Evolutionary conservation across 2,888 invertebrate species (phyloP).

Genomic region (Callyntrura guangdongensis): DNA sequence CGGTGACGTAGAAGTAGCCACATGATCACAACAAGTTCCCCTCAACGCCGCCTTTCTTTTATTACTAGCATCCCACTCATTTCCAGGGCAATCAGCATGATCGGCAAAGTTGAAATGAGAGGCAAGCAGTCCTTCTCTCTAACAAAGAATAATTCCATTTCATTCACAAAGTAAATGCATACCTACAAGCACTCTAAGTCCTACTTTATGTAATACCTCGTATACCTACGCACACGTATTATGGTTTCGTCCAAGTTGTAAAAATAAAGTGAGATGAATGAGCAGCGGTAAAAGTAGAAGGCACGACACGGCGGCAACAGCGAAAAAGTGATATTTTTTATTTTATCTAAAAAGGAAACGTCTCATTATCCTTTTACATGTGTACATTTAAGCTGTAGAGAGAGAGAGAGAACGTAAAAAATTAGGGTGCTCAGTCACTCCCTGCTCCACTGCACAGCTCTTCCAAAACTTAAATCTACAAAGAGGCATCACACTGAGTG

Average conservation of each 20-base stretch:
- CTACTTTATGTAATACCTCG: background rate
- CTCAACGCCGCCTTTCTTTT: background rate
- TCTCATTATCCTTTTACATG: slow-evolving; percentile 79
- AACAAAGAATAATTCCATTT: background rate
- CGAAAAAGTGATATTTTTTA: slow-evolving; percentile 69
- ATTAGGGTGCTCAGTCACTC: slow-evolving; percentile 69
- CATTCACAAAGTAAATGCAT: background rate
- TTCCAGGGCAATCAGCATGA: background rate
- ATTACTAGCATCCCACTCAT: background rate
- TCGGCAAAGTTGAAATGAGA: background rate
- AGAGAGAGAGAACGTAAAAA: slow-evolving; percentile 52
- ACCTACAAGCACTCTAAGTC: background rate
- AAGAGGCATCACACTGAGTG: slow-evolving; percentile 16
- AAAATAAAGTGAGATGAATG: slow-evolving; percentile 64
- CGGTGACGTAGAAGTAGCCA: background rate
- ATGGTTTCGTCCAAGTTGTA: background rate
- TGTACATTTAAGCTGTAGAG: slow-evolving; percentile 52
- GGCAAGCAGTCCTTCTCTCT: background rate
- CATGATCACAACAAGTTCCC: background rate
- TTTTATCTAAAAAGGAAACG: slow-evolving; percentile 81
- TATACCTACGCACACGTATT: background rate
- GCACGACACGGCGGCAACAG: slow-evolving; percentile 48
- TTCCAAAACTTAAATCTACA: slow-evolving; percentile 15
- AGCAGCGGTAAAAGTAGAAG: slow-evolving; percentile 40
- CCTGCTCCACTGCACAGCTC: slow-evolving; percentile 27